Evolutionary conservation across 2,888 invertebrate genomes (phyloP).

Genomic region (Dascillus cervinus): DNA sequence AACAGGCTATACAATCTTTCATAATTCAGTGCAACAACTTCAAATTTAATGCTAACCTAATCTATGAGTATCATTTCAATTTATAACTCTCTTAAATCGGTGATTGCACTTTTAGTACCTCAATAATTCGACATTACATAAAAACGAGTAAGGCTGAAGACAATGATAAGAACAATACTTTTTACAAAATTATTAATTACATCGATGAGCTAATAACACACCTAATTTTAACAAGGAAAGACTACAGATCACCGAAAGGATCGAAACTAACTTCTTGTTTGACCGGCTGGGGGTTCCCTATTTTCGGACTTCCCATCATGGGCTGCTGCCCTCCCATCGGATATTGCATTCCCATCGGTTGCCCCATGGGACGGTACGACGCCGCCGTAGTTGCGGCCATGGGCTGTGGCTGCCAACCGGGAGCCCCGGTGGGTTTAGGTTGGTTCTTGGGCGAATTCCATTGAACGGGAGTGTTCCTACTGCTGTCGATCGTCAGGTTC

Average conservation of each 20-base stretch:
- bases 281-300: conserved; percentile 23
- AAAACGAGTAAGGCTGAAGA: not conserved
- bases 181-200: conserved; percentile 2
- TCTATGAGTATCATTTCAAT: not conserved
- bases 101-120: not conserved
- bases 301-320: conserved; percentile 31
- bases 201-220: not conserved
- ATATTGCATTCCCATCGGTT: conserved; percentile 28
- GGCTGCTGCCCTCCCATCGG: conserved; percentile 21
- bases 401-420: conserved; percentile 79
- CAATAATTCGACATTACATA: not conserved
- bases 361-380: conserved; percentile 73
- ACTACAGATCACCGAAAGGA: conserved; percentile 43
- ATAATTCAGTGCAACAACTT: not conserved
- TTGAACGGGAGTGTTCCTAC: conserved; percentile 49
- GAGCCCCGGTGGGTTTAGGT: conserved; percentile 73
- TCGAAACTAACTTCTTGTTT: conserved; percentile 37
- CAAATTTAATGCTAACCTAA: not conserved
- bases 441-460: conserved; percentile 70
- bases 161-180: not conserved
- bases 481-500: conserved; percentile 79
- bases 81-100: not conserved
- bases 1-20: not conserved
- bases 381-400: conserved; percentile 82
- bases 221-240: conserved; percentile 6